A percentile compares a stretch with the other conserved stretches of the same genome.
Evolutionary conservation across 2,888 invertebrate species (phyloP).

Genomic region (Crocallis elinguaria): DNA sequence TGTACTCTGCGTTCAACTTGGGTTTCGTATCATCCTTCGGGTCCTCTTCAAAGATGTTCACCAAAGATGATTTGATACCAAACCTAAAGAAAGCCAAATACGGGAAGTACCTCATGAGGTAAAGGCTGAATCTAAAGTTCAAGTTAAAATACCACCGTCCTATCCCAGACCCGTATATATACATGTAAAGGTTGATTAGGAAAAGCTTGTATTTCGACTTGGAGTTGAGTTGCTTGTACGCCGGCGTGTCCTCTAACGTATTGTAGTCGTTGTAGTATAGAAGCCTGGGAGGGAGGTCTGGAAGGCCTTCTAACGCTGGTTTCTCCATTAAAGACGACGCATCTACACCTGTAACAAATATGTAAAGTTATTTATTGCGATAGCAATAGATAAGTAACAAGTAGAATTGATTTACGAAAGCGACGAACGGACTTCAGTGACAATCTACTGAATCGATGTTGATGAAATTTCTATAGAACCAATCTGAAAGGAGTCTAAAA

Average conservation of each 20-base stretch:
- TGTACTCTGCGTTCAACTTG: conserved; percentile 65
- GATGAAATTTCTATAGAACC: too few species aligned
- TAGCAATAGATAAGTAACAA: background rate
- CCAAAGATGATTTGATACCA: conserved; percentile 85
- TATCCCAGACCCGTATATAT: conserved; percentile 71
- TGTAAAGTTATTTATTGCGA: background rate
- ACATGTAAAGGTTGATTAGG: conserved; percentile 41
- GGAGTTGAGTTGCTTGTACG: conserved; percentile 67
- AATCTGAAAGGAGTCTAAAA: too few species aligned
- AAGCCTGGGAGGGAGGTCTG: conserved; percentile 48
- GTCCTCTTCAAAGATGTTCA: conserved; percentile 82
- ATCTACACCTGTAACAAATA: conserved; percentile 58
- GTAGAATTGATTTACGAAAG: too few species aligned
- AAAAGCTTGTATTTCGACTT: conserved; percentile 59
- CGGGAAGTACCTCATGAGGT: conserved; percentile 88
- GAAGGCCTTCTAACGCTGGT: conserved; percentile 57
- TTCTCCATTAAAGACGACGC: conserved; percentile 50
- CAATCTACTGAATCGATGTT: too few species aligned
- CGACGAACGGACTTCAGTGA: too few species aligned
- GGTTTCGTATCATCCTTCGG: conserved; percentile 61
- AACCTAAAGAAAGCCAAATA: conserved; percentile 88
- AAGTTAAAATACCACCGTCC: conserved; percentile 87
- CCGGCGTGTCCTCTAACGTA: conserved; percentile 66
- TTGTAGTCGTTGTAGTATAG: conserved; percentile 73
- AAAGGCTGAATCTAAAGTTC: conserved; percentile 83